Percentiles rank a stretch among this genome's conserved stretches.
These are phyloP conservation scores for Sycophila texana DNA, from an alignment of 2,888 invertebrate species.

Conservation along the genomic window DNA sequence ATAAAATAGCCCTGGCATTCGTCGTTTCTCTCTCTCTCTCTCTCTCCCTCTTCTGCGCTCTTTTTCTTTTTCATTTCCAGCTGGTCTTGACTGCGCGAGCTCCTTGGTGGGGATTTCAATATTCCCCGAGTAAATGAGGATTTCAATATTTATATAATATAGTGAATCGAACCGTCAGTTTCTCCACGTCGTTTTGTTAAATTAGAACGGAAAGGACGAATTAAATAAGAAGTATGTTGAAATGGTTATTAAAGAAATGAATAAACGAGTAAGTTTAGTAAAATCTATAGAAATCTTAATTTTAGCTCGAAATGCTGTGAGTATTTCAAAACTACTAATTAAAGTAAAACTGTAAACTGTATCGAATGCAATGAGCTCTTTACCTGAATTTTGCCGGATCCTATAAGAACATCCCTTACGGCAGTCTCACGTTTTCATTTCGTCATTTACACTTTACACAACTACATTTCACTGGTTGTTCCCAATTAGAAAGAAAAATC, in stretches of 20 bases:
- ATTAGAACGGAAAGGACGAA: neutral
- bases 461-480: too few species aligned
- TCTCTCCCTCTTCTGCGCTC: constrained; percentile 7
- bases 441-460: too few species aligned
- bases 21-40: neutral
- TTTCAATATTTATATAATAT: neutral
- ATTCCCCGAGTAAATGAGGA: neutral
- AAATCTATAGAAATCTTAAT: too few species aligned
- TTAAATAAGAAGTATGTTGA: neutral
- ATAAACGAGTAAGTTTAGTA: too few species aligned
- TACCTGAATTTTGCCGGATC: too few species aligned
- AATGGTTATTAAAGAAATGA: too few species aligned
- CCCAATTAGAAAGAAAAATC: too few species aligned
- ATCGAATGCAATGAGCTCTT: neutral
- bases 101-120: neutral
- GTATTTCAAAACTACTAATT: too few species aligned
- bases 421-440: too few species aligned
- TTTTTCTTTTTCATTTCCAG: neutral
- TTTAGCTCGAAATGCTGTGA: too few species aligned
- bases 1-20: constrained; percentile 23
- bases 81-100: constrained; percentile 19
- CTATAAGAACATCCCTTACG: too few species aligned
- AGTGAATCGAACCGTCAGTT: neutral
- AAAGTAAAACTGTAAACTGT: too few species aligned
- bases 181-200: neutral